These are phyloP conservation scores for Agrotis clavis DNA, from an alignment of 2,888 invertebrate genomes.

Conservation along the genomic window DNA sequence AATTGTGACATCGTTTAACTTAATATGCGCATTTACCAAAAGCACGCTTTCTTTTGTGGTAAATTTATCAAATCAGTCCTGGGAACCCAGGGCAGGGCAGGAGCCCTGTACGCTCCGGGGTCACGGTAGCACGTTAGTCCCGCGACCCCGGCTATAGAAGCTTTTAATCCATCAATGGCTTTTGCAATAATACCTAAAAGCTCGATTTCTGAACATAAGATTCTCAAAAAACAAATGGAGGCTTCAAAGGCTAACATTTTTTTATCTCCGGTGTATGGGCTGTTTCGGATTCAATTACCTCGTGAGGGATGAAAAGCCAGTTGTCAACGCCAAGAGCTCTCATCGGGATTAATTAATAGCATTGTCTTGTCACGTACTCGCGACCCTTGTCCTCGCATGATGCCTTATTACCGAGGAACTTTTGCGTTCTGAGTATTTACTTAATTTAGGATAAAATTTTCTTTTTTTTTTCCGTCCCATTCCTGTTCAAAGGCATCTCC, in stretches of 20 bases:
- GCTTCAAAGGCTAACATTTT: conserved; percentile 1
- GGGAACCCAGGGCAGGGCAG: too few species aligned
- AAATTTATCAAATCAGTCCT: too few species aligned
- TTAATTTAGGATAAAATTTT: conserved; percentile 35
- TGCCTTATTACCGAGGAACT: conserved; percentile 20
- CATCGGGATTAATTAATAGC: conserved; percentile 58
- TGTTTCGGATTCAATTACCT: conserved; percentile 58
- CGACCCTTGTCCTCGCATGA: conserved; percentile 55
- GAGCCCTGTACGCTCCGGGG: too few species aligned
- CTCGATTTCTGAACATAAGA: neutral
- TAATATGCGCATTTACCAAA: too few species aligned
- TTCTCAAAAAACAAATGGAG: neutral
- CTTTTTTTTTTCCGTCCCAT: neutral
- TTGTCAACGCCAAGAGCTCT: conserved; percentile 44
- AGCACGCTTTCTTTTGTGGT: too few species aligned
- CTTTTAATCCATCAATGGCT: neutral
- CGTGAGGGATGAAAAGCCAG: conserved; percentile 41
- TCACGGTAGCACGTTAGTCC: too few species aligned
- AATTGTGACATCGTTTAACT: neutral
- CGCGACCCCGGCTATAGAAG: neutral
- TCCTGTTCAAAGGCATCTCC: neutral
- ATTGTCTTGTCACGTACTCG: conserved; percentile 22
- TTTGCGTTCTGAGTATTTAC: conserved; percentile 39
- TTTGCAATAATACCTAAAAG: conserved; percentile 16
- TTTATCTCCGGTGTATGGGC: conserved; percentile 15